Evolutionary conservation across 2,888 invertebrate species (phyloP), one percentile per base, ranked within the genome.

Genomic region (Phengaris alcon): DNA sequence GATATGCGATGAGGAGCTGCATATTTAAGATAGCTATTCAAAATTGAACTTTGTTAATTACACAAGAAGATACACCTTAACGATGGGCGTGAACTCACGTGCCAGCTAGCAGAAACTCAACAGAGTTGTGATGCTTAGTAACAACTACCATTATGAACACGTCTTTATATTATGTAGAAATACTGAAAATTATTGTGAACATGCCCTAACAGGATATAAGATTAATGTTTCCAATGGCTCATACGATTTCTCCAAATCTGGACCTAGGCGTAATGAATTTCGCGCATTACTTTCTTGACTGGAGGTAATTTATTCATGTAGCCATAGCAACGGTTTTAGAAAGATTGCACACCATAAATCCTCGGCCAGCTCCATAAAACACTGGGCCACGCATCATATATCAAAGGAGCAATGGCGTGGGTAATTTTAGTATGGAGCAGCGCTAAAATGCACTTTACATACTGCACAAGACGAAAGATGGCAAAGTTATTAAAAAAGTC

Each of bases 311-410:
- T 76, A 79, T 78, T 77, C 76, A 77, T 74, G 78, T 77, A 78
- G 73, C 79, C 77, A 77, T 78, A 68, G 78, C 77, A 78, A 78
- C 78, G 76, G 76, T 72, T 77, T 75, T 68, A 76, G 75, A 75
- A 69, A 70, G 77, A 77, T 78, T 75, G 74, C 73, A 64, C 46
- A 76, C 74, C 77, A 79, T 80, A 79, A 78, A 80, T 80, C 78
- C 75, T 64, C 46, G 74, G 52, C 51, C 52, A 76, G 70, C 73
- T 74, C 76, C 77, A 79, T 79, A 79, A 79, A 80, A 77, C 79
- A 80, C 77, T 74, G 76, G 35, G 68, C 76, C 75, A 76, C 70
- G 76, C 75, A 75, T 77, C 77, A 76, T 78, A 79, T 79, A 78
- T 79, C 77, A 77, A 74, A 76, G 74, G 77, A 76, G 75, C 76